These are phyloP conservation scores for Tyria jacobaeae DNA, from an alignment of 2,888 invertebrate species.

Conservation along the genomic window DNA sequence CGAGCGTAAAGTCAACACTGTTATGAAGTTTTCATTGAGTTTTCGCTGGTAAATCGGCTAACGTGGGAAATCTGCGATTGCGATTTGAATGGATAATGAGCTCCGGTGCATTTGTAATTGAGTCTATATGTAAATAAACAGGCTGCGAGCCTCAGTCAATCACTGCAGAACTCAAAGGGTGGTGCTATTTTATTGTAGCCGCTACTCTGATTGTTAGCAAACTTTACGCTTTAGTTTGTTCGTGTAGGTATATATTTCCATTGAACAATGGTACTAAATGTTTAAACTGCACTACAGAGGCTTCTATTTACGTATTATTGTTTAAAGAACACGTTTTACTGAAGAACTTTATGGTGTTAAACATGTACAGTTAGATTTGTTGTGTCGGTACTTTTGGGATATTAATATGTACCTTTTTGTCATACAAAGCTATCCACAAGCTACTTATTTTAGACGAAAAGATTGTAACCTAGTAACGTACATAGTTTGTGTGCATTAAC, in stretches of 20 bases:
- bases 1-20: constrained; percentile 80
- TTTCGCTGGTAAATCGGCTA: constrained; percentile 77
- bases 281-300: constrained; percentile 11
- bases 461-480: too few relatives aligned
- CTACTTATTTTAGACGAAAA: neutral
- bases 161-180: constrained; percentile 74
- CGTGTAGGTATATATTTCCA: constrained; percentile 33
- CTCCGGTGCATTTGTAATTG: constrained; percentile 77
- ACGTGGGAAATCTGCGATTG: constrained; percentile 76
- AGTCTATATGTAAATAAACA: constrained; percentile 82
- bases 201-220: constrained; percentile 66
- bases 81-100: constrained; percentile 84
- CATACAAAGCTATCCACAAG: too few relatives aligned
- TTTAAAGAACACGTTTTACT: constrained; percentile 9
- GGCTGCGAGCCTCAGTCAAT: constrained; percentile 64
- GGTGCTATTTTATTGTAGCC: constrained; percentile 68
- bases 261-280: constrained; percentile 25
- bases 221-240: constrained; percentile 50
- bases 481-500: neutral
- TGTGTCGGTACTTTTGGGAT: neutral
- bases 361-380: constrained; percentile 5
- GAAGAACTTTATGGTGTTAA: neutral
- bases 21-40: constrained; percentile 83
- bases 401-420: neutral
- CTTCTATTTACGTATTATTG: constrained; percentile 11